Base-by-base conservation (phyloP, 2,888 invertebrate species). In the Drosophila ezoana region DNA sequence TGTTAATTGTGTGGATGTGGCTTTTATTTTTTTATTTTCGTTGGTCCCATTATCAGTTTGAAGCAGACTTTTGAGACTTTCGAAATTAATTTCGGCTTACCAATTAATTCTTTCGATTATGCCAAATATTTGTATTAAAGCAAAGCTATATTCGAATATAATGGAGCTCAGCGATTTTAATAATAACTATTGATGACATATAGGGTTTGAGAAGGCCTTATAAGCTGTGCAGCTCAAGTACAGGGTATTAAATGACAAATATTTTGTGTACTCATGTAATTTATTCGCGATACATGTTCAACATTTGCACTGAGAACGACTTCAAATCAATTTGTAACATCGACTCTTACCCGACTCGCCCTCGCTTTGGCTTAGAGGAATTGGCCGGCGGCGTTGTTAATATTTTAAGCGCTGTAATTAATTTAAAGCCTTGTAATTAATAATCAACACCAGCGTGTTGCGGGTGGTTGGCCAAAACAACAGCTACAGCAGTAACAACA, bases 341-440 rank as follows among this genome's bases (percentile, higher is more conserved):
- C 60, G 72, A 57, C 48, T 52, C 33, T 6, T 13, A 20, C n/a
- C 14, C 57, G 28, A 11, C 33, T 38, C 45, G 11, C 6, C 8
- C 23, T 28, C 2, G 28, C 28, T 18, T 10, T 45, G 57, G 57
- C 23, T 64, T 54, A 58, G 44, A 6, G 56, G 59, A 62, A 75
- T 71, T 61, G 14, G 65, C 70, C 61, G 80, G 44, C 14, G 69
- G 72, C 69, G 64, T 60, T 77, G 82, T 69, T 86, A 86, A 88
- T 84, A 86, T 75, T 84, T 83, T 83, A 86, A 84, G 84, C 84
- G 63, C 60, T 64, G 76, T 84, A 84, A 84, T 84, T 84, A 86
- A 89, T 85, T 85, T 89, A 79, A 85, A 89, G 76, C 89, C 79
- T 71, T 84, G 87, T 87, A 85, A 85, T 85, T 89, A 89, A 85